Conservation (phyloP, 2,888 invertebrate species). For the Pseudolycoriella hygida region DNA sequence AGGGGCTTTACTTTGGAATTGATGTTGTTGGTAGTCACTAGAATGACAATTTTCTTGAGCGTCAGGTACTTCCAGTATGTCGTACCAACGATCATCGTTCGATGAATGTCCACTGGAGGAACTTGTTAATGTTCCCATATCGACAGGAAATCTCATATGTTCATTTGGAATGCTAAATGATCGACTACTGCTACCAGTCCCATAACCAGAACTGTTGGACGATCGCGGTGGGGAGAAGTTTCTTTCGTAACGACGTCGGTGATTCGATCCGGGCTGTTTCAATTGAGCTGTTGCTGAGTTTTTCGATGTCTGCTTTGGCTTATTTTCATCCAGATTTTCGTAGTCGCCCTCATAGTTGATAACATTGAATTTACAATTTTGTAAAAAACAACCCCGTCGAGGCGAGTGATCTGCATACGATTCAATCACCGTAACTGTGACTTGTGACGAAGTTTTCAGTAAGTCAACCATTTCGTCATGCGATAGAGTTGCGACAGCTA, state of each 20-base stretch:
- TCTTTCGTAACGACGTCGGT: slow-evolving; percentile 51
- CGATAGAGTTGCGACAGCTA: slow-evolving; percentile 72
- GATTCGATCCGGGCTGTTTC: slow-evolving; percentile 25
- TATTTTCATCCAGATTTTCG: slow-evolving; percentile 41
- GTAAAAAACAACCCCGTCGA: slow-evolving; percentile 45
- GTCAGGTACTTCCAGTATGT: slow-evolving; percentile 32
- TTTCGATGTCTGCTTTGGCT: slow-evolving; percentile 13
- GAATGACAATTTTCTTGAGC: slow-evolving; percentile 21
- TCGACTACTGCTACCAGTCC: slow-evolving; percentile 44
- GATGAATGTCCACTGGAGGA: slow-evolving; percentile 44
- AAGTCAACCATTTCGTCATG: slow-evolving; percentile 89
- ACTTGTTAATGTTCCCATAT: slow-evolving; percentile 38
- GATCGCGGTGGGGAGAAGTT: slow-evolving; percentile 62
- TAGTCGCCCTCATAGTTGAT: slow-evolving; percentile 45
- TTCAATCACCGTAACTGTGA: slow-evolving; percentile 67
- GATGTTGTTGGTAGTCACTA: slow-evolving; percentile 16
- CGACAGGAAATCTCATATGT: neutral
- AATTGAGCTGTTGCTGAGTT: slow-evolving; percentile 22
- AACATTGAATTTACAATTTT: slow-evolving; percentile 44
- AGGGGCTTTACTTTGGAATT: slow-evolving; percentile 18
- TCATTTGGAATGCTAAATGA: slow-evolving; percentile 23
- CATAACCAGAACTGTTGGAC: slow-evolving; percentile 69
- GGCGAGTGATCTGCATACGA: slow-evolving; percentile 49
- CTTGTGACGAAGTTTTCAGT: slow-evolving; percentile 72
- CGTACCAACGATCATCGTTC: slow-evolving; percentile 45